A percentile compares a stretch with the other conserved stretches of the same genome.
Conservation (phyloP, 2,113 vertebrate species). For the Peromyscus polionotus region DNA sequence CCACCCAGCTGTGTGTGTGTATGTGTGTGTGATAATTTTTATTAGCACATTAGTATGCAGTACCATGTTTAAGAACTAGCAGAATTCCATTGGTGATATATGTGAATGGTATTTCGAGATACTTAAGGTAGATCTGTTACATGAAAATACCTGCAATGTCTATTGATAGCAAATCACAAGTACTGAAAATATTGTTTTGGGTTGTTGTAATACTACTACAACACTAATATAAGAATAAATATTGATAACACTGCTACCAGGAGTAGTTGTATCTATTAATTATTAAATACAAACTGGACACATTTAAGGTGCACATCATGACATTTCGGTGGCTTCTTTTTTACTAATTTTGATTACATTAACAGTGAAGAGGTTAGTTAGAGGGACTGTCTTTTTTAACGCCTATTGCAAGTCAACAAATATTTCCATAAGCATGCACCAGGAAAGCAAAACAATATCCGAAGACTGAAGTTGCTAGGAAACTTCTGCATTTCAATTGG, state of each 20-base stretch:
- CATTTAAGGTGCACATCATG: not conserved
- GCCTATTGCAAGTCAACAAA: not conserved
- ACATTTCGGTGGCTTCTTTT: not conserved
- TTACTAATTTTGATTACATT: slow-evolving; percentile 3
- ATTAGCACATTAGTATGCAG: not conserved
- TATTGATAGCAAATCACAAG: not conserved
- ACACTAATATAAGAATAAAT: not conserved
- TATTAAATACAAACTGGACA: not conserved
- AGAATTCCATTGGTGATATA: not conserved
- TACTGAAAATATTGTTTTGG: not conserved
- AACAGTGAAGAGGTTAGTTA: not conserved
- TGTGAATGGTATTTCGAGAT: not conserved
- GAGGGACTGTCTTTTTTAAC: slow-evolving; percentile 24
- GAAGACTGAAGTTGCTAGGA: slow-evolving; percentile 58
- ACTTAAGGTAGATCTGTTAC: too few relatives aligned
- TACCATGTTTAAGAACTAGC: not conserved
- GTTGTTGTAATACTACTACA: not conserved
- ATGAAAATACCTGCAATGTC: slow-evolving; percentile 25
- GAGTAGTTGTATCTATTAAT: not conserved
- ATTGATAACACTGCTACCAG: not conserved
- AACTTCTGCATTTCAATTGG: slow-evolving; percentile 44
- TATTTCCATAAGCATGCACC: not conserved
- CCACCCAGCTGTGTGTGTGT: not conserved
- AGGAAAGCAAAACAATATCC: not conserved
- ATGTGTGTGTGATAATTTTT: not conserved